Evolutionary conservation across 2,888 invertebrate genomes (phyloP).

Genomic region (Pollenia griseotomentosa): DNA sequence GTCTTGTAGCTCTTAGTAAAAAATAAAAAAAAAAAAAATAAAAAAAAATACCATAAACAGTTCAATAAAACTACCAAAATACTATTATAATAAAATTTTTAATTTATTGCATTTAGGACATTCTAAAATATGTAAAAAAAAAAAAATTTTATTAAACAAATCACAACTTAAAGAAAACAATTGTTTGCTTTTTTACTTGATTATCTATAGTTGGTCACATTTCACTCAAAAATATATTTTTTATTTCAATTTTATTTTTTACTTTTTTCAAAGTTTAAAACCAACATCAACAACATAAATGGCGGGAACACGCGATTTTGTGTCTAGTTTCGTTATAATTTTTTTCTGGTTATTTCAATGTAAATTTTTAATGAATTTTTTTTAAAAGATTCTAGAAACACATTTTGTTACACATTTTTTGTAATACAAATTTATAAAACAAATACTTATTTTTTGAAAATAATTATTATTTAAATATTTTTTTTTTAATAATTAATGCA

Average conservation of each 20-base stretch:
- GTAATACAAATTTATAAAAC: not conserved
- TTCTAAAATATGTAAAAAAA: too few species aligned
- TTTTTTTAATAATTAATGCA: not conserved
- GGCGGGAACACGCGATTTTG: constrained; percentile 72
- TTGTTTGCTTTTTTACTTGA: not conserved
- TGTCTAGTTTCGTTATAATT: not conserved
- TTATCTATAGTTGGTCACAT: constrained; percentile 32
- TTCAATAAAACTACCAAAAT: too few species aligned
- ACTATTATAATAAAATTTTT: too few species aligned
- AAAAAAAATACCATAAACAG: too few species aligned
- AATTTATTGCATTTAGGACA: too few species aligned
- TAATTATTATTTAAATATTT: constrained; percentile 2
- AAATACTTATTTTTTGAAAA: not conserved
- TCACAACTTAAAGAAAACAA: not conserved
- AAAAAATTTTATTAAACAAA: not conserved
- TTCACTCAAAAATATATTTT: not conserved
- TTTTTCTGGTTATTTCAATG: constrained; percentile 51
- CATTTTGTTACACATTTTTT: constrained; percentile 5
- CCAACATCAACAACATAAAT: constrained; percentile 69
- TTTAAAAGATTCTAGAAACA: not conserved
- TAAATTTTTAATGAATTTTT: constrained; percentile 50
- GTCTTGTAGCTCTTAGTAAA: too few species aligned
- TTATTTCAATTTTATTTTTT: constrained; percentile 17
- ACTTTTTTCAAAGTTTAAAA: constrained; percentile 54
- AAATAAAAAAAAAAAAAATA: too few species aligned